These are phyloP conservation scores for Ptilodon capucinus DNA, from an alignment of 2,888 invertebrate genomes.

Conservation along the genomic window DNA sequence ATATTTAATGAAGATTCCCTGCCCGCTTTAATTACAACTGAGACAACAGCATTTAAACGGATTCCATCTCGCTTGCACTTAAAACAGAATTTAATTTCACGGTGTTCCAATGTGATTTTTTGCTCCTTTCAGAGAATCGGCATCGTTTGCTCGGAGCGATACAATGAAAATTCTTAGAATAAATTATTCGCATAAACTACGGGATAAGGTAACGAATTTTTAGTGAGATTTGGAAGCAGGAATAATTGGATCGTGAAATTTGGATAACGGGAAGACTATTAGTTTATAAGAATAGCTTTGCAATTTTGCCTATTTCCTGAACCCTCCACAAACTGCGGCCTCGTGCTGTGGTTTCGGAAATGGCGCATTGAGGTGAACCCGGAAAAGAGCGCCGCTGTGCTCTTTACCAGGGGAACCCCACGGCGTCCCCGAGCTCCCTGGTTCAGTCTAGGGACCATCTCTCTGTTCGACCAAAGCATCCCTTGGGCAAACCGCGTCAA, in stretches of 20 bases:
- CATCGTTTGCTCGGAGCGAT: slow-evolving; percentile 22
- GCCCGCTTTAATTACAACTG: slow-evolving; percentile 20
- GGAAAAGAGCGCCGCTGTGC: no score
- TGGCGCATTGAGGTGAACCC: no score
- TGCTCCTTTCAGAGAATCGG: slow-evolving; percentile 25
- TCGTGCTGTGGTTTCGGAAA: no score
- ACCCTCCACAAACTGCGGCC: no score
- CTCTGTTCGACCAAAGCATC: no score
- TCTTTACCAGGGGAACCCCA: no score
- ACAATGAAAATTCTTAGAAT: slow-evolving; percentile 28
- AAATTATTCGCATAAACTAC: slow-evolving; percentile 18
- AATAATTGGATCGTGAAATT: not conserved
- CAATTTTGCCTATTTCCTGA: no score
- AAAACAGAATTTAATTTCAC: slow-evolving; percentile 27
- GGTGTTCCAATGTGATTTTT: slow-evolving; percentile 20
- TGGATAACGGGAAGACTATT: not conserved
- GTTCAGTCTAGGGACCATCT: no score
- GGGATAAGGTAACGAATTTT: slow-evolving; percentile 8
- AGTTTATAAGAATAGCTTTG: not conserved
- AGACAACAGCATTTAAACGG: slow-evolving; percentile 7
- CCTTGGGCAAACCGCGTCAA: no score
- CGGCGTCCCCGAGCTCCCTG: no score
- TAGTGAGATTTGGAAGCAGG: not conserved
- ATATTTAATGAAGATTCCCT: slow-evolving; percentile 9
- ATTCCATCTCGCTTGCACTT: slow-evolving; percentile 11